These are phyloP conservation scores for Carcina quercana DNA, from an alignment of 2,888 invertebrate genomes.

Conservation along the genomic window DNA sequence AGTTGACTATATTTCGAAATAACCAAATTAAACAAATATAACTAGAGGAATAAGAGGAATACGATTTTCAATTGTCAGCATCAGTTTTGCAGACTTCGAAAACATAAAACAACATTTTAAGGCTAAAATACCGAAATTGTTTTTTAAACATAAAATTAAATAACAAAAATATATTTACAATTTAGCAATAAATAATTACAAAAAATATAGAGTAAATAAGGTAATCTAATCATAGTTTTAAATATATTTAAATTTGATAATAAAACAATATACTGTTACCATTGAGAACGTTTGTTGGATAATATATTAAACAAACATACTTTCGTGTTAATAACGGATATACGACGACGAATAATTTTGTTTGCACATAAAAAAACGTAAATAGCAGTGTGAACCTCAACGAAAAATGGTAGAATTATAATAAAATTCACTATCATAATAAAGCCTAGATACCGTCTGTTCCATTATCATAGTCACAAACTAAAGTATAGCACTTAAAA, in stretches of 20 bases:
- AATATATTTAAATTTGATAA: constrained; percentile 28
- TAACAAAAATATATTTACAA: constrained; percentile 72
- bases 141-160: constrained; percentile 67
- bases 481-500: no score
- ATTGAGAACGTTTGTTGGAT: constrained; percentile 13
- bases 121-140: constrained; percentile 43
- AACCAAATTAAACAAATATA: constrained; percentile 25
- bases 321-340: no score
- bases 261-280: constrained; percentile 22
- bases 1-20: constrained; percentile 60
- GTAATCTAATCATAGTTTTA: constrained; percentile 36
- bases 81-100: constrained; percentile 21
- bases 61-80: constrained; percentile 20
- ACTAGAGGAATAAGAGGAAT: constrained; percentile 19
- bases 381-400: no score
- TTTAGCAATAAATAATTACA: constrained; percentile 70
- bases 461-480: no score
- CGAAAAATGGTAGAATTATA: no score
- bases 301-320: no score
- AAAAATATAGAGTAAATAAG: constrained; percentile 33
- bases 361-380: no score
- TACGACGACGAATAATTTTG: no score
- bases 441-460: no score
- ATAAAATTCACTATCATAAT: no score
- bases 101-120: constrained; percentile 30